Conservation (phyloP, 92 coral and sea anemone genomes). For the Epizoanthus illoricatus region DNA sequence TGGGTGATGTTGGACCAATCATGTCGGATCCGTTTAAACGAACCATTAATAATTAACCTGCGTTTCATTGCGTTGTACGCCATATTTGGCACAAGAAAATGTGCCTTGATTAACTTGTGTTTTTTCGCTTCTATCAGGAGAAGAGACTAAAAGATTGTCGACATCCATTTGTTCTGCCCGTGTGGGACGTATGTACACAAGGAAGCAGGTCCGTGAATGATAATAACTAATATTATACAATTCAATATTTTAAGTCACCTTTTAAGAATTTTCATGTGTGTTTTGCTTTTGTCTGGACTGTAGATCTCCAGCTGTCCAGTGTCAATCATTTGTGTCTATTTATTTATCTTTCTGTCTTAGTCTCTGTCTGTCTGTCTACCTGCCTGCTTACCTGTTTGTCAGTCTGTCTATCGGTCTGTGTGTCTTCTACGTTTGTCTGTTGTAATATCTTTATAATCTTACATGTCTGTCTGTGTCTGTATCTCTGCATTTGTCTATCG, state of each 20-base stretch:
- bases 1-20: too few species aligned
- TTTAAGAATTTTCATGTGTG: background rate
- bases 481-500: background rate
- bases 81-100: background rate
- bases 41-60: background rate
- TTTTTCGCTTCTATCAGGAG: slow-evolving; percentile 10
- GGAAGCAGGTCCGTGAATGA: slow-evolving; percentile 14
- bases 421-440: background rate
- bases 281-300: background rate
- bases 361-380: background rate
- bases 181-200: slow-evolving; percentile 29
- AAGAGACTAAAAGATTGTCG: slow-evolving; percentile 22
- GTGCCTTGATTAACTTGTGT: background rate
- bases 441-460: background rate
- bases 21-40: too few species aligned
- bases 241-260: background rate
- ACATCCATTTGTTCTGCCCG: slow-evolving; percentile 36
- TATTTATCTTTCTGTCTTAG: too few species aligned
- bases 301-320: background rate
- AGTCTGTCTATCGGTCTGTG: background rate
- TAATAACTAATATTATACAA: background rate
- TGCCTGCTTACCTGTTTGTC: background rate
- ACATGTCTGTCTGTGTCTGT: background rate
- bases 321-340: background rate
- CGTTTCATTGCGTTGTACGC: background rate